phyloP scores from a whole-genome alignment of 2,113 vertebrate species.

The Aix galericulata region DNA sequence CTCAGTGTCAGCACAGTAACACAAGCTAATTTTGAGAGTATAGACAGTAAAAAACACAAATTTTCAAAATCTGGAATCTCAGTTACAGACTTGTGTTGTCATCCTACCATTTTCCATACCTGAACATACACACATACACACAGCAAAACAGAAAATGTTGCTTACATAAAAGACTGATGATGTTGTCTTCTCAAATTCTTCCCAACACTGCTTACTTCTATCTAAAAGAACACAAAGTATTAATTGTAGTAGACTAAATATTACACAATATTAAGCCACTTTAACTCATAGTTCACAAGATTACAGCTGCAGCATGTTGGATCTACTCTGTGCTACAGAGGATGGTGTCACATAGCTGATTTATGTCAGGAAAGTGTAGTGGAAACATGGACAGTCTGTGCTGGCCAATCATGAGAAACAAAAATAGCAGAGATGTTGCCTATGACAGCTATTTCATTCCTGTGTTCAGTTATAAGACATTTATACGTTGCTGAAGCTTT shows the following conservation, averaged over 20 bases:
- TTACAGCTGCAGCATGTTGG: neutral
- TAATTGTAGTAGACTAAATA: neutral
- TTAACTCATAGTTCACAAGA: neutral
- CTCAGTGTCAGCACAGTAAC: neutral
- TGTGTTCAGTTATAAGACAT: neutral
- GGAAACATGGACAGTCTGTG: neutral
- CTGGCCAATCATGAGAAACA: neutral
- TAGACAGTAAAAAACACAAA: neutral
- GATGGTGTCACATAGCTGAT: rapidly evolving
- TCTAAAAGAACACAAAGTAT: constrained; percentile 65
- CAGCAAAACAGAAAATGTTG: neutral
- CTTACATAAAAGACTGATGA: constrained; percentile 80
- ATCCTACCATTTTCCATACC: neutral
- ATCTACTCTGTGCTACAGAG: neutral
- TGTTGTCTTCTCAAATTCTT: constrained; percentile 68
- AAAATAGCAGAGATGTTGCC: neutral
- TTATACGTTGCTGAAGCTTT: neutral
- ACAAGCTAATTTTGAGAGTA: neutral
- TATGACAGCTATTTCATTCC: neutral
- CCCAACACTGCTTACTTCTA: constrained; percentile 69
- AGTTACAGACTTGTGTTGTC: neutral
- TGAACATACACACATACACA: neutral
- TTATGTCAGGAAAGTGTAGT: neutral
- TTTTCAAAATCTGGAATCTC: neutral
- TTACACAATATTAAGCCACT: neutral